Evolutionary conservation across 2,888 invertebrate genomes (phyloP).

Genomic region (Aelia acuminata): DNA sequence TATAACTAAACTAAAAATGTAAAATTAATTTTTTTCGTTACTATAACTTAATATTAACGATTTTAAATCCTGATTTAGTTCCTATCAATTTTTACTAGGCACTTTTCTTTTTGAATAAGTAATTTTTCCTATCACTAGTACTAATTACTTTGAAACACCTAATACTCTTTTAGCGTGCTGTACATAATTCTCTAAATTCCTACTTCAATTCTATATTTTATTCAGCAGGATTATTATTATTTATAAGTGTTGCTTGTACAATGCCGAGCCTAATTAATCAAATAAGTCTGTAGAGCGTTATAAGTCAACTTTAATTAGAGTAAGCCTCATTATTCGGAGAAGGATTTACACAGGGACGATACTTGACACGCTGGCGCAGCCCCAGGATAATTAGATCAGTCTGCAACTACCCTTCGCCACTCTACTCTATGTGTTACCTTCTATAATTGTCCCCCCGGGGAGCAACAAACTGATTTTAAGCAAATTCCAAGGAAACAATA

Average conservation of each 20-base stretch:
- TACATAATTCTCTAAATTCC: neutral
- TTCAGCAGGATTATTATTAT: neutral
- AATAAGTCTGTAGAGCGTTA: neutral
- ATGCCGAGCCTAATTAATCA: neutral
- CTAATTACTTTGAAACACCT: too few species aligned
- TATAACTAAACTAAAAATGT: too few species aligned
- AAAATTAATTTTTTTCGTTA: too few species aligned
- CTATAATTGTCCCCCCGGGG: neutral
- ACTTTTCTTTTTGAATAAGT: too few species aligned
- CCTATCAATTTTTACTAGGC: too few species aligned
- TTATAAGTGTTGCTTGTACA: neutral
- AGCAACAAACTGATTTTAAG: neutral
- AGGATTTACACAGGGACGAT: neutral
- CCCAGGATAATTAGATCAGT: neutral
- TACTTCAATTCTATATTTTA: neutral
- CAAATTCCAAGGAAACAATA: neutral
- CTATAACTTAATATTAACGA: too few species aligned
- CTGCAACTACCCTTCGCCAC: neutral
- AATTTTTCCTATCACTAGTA: too few species aligned
- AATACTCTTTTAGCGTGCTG: too few species aligned
- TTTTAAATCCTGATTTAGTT: too few species aligned
- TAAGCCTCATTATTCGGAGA: neutral
- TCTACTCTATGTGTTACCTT: neutral
- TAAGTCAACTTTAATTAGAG: neutral
- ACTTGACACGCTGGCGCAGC: neutral